Evolutionary conservation across 2,888 invertebrate species (phyloP).

Genomic region (Pheosia tremula): DNA sequence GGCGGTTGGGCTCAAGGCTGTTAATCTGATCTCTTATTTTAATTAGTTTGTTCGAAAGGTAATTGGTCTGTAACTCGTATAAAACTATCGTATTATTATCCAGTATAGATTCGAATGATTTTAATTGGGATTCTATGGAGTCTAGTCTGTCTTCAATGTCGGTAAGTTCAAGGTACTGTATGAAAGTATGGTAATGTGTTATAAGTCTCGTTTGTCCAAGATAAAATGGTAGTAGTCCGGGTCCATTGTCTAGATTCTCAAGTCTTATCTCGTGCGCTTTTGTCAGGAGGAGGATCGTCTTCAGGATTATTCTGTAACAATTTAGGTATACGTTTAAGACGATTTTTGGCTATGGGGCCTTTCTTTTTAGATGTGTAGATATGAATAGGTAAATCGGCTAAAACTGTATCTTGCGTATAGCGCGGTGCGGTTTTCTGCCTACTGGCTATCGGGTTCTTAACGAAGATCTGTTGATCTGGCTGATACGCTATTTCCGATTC

Average conservation of each 20-base stretch:
- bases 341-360: conserved; percentile 28
- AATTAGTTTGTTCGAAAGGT: no score
- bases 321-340: conserved; percentile 32
- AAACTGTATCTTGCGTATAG: conserved; percentile 30
- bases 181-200: conserved; percentile 33
- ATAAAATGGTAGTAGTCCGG: conserved; percentile 29
- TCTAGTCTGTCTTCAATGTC: no score
- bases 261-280: conserved; percentile 16
- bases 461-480: conserved; percentile 26
- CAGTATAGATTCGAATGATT: no score
- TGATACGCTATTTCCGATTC: conserved; percentile 27
- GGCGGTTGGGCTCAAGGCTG: no score
- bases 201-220: conserved; percentile 25
- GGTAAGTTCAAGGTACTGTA: conserved; percentile 4
- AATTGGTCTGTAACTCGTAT: no score
- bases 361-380: conserved; percentile 35
- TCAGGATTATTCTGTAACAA: conserved; percentile 37
- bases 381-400: conserved; percentile 36
- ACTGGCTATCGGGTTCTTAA: conserved; percentile 27
- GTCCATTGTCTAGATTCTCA: conserved; percentile 20
- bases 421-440: conserved; percentile 36
- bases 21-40: no score
- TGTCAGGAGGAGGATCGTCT: conserved; percentile 5
- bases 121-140: no score
- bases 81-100: no score